Conservation (phyloP, 2,888 invertebrate genomes). For the Lottia gigantea region DNA sequence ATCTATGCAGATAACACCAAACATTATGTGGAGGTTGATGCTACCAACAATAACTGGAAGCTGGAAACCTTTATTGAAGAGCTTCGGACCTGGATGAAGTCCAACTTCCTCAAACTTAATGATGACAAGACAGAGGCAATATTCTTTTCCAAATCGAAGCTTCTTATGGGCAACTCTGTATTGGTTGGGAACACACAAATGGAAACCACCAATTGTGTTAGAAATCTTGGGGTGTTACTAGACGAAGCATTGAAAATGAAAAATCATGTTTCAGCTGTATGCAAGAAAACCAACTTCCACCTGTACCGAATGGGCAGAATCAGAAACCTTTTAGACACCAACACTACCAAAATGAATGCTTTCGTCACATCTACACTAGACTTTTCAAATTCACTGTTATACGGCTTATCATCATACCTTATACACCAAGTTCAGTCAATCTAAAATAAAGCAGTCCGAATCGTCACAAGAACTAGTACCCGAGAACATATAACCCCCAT, state of each 20-base stretch:
- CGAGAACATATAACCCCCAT: no score
- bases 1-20: not conserved
- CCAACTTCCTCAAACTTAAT: no score
- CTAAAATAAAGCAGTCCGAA: not conserved
- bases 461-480: no score
- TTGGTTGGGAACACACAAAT: not conserved
- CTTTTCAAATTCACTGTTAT: not conserved
- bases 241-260: not conserved
- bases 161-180: not conserved
- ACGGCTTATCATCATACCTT: not conserved
- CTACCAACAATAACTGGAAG: not conserved
- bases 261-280: not conserved
- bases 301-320: not conserved
- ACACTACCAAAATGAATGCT: not conserved
- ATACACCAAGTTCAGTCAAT: not conserved
- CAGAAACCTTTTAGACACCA: not conserved
- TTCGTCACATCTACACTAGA: not conserved
- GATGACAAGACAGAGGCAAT: no score
- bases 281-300: not conserved
- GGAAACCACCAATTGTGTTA: not conserved
- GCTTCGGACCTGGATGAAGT: no score
- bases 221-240: not conserved
- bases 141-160: no score
- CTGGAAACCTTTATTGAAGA: no score
- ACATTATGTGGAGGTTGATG: not conserved